Base-by-base conservation (phyloP, 2,797 vertebrate species). In the Bradypodion ventrale region DNA sequence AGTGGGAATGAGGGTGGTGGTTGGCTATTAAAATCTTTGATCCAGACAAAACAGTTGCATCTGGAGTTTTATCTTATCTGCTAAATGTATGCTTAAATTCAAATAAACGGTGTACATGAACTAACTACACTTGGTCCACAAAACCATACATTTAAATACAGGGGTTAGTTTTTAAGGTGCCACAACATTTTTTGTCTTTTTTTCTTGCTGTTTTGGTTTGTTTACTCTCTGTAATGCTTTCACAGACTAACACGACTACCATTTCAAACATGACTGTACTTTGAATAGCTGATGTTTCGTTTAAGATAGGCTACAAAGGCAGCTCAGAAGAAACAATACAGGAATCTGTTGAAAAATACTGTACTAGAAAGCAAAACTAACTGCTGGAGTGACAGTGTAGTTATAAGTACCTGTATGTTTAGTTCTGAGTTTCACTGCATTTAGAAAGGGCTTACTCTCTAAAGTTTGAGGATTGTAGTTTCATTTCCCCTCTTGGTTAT, bases 361-460 rank as follows among this genome's bases (percentile, higher is more conserved):
- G n/a, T 7, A 42, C 16, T 19, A 65, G 29, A 63, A n/a, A 29
- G 16, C 21, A 74, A 74, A 73, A n/a, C 5, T 21, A 52, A 70
- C 46, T 69, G 12, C 4, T 70, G 52, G 23, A 46, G 21, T 82
- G 42, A 56, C 59, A 63, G 59, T 63, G 37, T 2, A 82, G 10
- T 49, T 63, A 42, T 37, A 49, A 75, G 27, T 16, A n/a, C n/a
- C n/a, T n/a, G n/a, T n/a, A 37, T 15, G 13, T 25, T 74, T 37
- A 19, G 70, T 65, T 74, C 13, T 72, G 65, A 27, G 9, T 5
- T 21, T 46, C 29, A 35, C 29, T 62, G 10, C 1, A 52, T 82
- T 49, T 65, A 32, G 19, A 27, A 27, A 15, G 49, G 16, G 23
- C 60, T 5, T 78, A 40, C 15, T 9, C 87, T 91, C 83, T 85